Conservation (phyloP, 2,888 invertebrate species). For the Mythimna albipuncta region DNA sequence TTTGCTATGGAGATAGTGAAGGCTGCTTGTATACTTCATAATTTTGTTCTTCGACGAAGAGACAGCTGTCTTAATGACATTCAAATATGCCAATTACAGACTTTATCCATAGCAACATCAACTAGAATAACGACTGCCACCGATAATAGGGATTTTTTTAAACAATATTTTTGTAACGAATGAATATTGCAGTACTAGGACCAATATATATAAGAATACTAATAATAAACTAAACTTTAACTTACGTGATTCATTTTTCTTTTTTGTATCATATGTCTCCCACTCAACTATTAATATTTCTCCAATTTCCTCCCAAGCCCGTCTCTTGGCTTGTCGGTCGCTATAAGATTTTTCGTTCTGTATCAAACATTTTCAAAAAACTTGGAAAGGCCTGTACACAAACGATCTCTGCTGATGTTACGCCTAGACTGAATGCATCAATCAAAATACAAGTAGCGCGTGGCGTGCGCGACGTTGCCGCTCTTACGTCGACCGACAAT, state of each 20-base stretch:
- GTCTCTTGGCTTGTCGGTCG: conserved; percentile 27
- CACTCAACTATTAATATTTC: conserved; percentile 18
- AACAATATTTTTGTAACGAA: conserved; percentile 3
- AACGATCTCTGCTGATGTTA: conserved; percentile 7
- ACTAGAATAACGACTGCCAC: conserved; percentile 19
- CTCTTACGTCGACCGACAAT: too few relatives aligned
- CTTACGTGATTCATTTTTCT: conserved; percentile 5
- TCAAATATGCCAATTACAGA: conserved; percentile 38
- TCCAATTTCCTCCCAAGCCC: conserved; percentile 32
- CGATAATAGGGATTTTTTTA: conserved; percentile 1
- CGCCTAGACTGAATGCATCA: too few relatives aligned
- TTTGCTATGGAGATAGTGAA: conserved; percentile 3
- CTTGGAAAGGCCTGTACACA: conserved; percentile 30
- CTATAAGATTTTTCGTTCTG: conserved; percentile 32
- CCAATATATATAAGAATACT: neutral
- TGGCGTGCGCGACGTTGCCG: too few relatives aligned
- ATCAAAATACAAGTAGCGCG: too few relatives aligned
- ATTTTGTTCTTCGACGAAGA: conserved; percentile 42
- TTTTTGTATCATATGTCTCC: conserved; percentile 14
- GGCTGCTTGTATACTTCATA: conserved; percentile 36
- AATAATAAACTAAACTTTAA: conserved; percentile 6
- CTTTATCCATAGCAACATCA: conserved; percentile 37
- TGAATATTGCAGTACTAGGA: conserved; percentile 2
- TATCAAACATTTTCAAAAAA: conserved; percentile 30
- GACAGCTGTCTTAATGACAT: conserved; percentile 27